Base-by-base conservation (phyloP, 2,888 invertebrate species). In the Dryadula phaetusa region DNA sequence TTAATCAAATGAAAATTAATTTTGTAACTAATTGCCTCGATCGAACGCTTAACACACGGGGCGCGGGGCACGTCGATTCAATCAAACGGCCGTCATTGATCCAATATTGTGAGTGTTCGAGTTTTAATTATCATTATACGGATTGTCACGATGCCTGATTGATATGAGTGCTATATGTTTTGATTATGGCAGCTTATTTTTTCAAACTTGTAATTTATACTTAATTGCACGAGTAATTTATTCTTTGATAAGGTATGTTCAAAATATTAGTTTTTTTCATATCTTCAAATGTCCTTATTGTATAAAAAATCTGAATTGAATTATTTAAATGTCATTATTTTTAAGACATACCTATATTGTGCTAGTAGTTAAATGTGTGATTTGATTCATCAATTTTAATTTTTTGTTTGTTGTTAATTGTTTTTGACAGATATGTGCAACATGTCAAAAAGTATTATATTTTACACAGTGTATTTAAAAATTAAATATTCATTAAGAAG, bases 1-100 rank as follows among this genome's bases (percentile, higher is more conserved):
- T 77, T 78, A 80, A 81, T 81, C 75, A 79, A 82, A 79, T 79
- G 75, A 79, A 37, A 81, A 79, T 82, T 81, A 83, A 82, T 80
- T 81, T 79, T 74, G 76, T 76, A 75, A 78, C 79, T 81, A 82
- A 84, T 82, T 82, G 79, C 72, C 64, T 64, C 67, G 74, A 78
- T 79, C 79, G 76, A 78, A 81, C 75, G 72, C 74, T 75, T 75
- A 75, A 75, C 81, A 79, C 81, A 77, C 75, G 77, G 74, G 76
- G 70, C 70, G 71, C 70, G 62, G 70, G 70, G 71, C 73, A 74
- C 75, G 72, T 76, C 71, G 76, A 75, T 77, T 77, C 78, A 82
- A 82, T 81, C 78, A 77, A 77, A 77, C 72, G 75, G 72, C 76
- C 70, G 71, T 75, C 78, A 76, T 72, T 77, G 78, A 75, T 78